Base-by-base conservation (phyloP, 2,113 vertebrate species). In the Caranx melampygus region DNA sequence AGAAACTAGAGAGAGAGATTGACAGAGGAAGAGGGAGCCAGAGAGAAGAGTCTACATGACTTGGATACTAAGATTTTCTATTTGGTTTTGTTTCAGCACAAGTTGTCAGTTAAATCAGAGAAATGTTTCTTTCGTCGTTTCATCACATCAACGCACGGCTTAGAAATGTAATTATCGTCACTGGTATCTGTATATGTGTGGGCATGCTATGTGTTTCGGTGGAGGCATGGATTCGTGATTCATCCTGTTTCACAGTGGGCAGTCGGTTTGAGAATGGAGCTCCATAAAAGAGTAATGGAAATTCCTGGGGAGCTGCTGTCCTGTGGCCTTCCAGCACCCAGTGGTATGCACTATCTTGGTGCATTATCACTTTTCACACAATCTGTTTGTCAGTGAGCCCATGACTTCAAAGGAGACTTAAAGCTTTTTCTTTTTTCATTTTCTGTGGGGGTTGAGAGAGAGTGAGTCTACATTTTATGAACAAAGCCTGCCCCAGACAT, bases 371-470 rank as follows among this genome's bases (percentile, higher is more conserved):
- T 87, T 73, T 60, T 82, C 49, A 54, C 75, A 63, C 87, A 82
- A 85, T 85, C 81, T 84, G 81, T 88, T 92, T 85, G 89, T 91
- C 81, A 90, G 85, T 18, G 34, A 88, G 83, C 49, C 71, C 66
- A n/a, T 2, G 31, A 81, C 89, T 91, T 93, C 83, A 93, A 90
- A 92, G 84, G 34, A 62, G 59, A 78, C 85, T 87, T 81, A 57
- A 88, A 85, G 82, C 86, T 85, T 85, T 83, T 75, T 92, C 84
- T 85, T 83, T 75, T 92, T 84, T 93, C 70, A 82, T 87, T 88
- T 79, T 83, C 52, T 58, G 72, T 73, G 3, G 4, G 67, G 75
- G 82, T 87, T 82, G 78, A 83, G 78, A 54, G 81, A 85, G 78
- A 70, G 66, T 59, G 69, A 71, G 86, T 76, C 82, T 83, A 88